Percentiles rank a stretch among this genome's conserved stretches.
Conservation (phyloP, 53 echinoderm and acorn worm species). For the Mesocentrotus franciscanus region DNA sequence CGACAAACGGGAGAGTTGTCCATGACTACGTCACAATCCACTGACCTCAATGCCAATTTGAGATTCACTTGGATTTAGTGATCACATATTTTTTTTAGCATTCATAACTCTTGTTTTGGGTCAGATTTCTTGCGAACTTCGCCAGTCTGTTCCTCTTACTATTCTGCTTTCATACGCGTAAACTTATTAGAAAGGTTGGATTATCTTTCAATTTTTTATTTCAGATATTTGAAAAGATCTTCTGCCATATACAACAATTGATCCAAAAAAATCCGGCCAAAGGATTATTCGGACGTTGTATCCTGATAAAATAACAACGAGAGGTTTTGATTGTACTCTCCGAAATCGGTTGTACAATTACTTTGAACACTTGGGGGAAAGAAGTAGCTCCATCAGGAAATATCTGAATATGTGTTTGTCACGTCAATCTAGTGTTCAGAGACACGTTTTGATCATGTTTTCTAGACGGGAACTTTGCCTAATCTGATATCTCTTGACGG, state of each 20-base stretch:
- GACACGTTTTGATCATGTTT: background rate
- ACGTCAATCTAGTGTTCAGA: background rate
- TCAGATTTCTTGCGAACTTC: too few species aligned
- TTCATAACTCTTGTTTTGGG: too few species aligned
- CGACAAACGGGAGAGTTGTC: too few species aligned
- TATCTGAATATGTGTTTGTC: background rate
- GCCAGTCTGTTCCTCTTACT: too few species aligned
- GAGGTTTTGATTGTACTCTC: background rate
- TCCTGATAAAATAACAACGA: background rate
- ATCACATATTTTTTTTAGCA: too few species aligned
- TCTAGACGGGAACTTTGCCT: background rate
- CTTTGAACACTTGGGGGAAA: too few species aligned
- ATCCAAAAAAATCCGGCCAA: background rate
- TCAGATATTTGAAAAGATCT: background rate
- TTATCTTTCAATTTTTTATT: background rate
- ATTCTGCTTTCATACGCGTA: too few species aligned
- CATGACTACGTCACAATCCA: too few species aligned
- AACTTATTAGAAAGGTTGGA: too few species aligned
- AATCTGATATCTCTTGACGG: conserved; percentile 5
- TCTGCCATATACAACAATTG: background rate
- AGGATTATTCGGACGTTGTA: background rate
- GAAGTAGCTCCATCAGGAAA: background rate
- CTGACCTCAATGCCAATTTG: too few species aligned
- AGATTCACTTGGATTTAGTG: too few species aligned
- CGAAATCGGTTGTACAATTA: too few species aligned